These are phyloP conservation scores for Heliconius himera DNA, from an alignment of 1,140 invertebrate species.

Conservation along the genomic window DNA sequence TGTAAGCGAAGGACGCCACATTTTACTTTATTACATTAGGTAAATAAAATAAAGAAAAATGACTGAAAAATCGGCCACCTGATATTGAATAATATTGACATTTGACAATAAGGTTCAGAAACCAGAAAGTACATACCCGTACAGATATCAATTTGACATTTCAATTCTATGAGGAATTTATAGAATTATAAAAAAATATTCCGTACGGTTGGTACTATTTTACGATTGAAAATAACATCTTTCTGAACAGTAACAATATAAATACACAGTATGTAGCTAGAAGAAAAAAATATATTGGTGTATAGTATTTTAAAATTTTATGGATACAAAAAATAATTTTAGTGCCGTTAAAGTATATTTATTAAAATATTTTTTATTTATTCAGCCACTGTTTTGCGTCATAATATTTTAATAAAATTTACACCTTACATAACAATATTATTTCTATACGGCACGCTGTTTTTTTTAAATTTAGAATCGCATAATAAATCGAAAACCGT, in stretches of 20 bases:
- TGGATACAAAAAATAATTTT: too few species aligned
- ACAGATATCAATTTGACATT: not conserved
- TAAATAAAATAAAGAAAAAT: slow-evolving; percentile 18
- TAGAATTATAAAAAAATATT: not conserved
- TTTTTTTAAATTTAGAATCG: not conserved
- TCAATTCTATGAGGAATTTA: not conserved
- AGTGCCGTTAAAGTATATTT: too few species aligned
- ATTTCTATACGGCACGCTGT: not conserved
- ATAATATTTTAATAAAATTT: too few species aligned
- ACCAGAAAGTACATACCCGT: not conserved
- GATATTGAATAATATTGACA: slow-evolving; percentile 23
- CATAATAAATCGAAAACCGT: not conserved
- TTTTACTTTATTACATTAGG: slow-evolving; percentile 44
- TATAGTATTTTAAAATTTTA: too few species aligned
- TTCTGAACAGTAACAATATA: too few species aligned
- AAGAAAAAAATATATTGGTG: too few species aligned
- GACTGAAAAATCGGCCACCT: not conserved
- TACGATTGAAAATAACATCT: too few species aligned
- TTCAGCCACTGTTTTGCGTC: too few species aligned
- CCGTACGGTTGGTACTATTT: too few species aligned
- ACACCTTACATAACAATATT: too few species aligned
- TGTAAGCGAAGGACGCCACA: slow-evolving; percentile 68
- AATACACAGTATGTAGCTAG: too few species aligned
- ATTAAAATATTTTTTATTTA: too few species aligned
- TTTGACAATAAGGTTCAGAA: slow-evolving; percentile 2